Evolutionary conservation across 2,113 vertebrate species (phyloP).

Genomic region (Myotis davidii): DNA sequence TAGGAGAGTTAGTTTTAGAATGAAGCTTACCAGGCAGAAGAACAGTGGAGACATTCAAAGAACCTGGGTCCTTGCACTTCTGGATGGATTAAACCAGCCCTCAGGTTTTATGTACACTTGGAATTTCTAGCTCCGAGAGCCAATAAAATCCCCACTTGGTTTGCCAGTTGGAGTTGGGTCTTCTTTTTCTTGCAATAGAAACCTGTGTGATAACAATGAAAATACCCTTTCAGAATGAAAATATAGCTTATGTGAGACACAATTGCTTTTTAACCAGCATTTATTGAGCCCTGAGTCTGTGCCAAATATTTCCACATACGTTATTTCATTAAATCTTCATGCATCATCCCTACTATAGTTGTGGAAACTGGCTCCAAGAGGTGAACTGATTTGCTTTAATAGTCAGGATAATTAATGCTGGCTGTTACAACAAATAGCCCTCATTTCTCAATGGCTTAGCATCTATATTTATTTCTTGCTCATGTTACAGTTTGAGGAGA

Average conservation of each 20-base stretch:
- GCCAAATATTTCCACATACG: not conserved
- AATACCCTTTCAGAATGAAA: not conserved
- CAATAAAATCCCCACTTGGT: not conserved
- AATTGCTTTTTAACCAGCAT: not conserved
- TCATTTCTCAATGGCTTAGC: not conserved
- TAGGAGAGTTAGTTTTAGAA: not conserved
- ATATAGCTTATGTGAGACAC: not conserved
- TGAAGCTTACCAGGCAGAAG: not conserved
- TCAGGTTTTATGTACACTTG: not conserved
- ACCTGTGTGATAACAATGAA: not conserved
- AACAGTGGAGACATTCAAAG: not conserved
- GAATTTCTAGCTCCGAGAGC: not conserved
- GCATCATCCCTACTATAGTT: not conserved
- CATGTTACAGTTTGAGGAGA: not conserved
- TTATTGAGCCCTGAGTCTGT: not conserved
- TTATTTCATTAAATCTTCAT: not conserved
- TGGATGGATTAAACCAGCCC: not conserved
- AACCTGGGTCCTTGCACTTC: not conserved
- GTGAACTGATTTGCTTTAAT: not conserved
- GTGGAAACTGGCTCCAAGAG: not conserved
- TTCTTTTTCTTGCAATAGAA: not conserved
- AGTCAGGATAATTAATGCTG: not conserved
- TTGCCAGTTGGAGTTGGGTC: not conserved
- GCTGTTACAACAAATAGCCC: not conserved
- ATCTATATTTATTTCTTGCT: not conserved